These are phyloP conservation scores for Oceanites oceanicus DNA, from an alignment of 2,113 vertebrate species.

Conservation along the genomic window DNA sequence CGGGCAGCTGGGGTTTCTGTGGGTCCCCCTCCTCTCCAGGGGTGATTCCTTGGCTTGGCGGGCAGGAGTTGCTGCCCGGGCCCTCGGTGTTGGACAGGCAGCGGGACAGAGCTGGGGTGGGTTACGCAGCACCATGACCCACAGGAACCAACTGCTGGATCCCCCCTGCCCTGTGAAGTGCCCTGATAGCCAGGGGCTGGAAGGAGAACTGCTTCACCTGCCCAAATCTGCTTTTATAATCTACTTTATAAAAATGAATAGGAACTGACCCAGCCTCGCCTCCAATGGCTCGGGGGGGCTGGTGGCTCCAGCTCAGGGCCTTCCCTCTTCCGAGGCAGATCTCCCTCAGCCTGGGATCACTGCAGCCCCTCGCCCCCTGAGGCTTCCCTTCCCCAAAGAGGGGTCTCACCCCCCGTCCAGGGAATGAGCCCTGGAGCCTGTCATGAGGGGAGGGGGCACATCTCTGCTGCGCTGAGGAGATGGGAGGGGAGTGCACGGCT, in stretches of 20 bases:
- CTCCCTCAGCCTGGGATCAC: too few relatives aligned
- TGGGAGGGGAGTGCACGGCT: background rate
- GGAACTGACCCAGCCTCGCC: accelerated
- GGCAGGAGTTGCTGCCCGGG: background rate
- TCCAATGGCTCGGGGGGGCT: accelerated
- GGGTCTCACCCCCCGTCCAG: accelerated
- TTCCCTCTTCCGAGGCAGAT: background rate
- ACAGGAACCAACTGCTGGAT: background rate
- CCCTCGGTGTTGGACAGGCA: background rate
- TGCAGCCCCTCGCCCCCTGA: accelerated
- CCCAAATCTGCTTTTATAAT: background rate
- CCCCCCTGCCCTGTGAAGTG: accelerated
- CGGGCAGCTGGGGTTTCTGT: accelerated
- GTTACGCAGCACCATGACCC: accelerated
- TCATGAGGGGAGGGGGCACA: accelerated
- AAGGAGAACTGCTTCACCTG: background rate
- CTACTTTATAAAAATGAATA: background rate
- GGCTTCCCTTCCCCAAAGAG: background rate
- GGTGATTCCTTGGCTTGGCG: accelerated
- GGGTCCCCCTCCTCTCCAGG: background rate
- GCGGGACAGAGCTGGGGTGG: background rate
- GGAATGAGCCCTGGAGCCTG: background rate
- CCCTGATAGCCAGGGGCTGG: accelerated
- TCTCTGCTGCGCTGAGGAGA: too few relatives aligned
- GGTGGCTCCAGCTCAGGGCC: background rate